Conservation (phyloP, 2,888 invertebrate genomes). For the Taenaris catops region DNA sequence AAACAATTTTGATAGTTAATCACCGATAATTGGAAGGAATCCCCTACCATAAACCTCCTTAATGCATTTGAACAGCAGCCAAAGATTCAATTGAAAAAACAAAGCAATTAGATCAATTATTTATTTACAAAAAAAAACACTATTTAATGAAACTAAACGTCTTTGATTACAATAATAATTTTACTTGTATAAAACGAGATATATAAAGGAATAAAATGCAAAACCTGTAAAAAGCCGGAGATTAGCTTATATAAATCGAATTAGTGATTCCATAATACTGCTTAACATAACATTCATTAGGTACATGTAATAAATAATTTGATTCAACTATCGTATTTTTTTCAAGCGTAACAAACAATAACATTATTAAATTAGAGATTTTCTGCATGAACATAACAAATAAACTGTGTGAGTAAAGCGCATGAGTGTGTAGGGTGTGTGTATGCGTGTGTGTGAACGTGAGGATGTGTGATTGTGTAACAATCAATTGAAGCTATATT, state of each 20-base stretch:
- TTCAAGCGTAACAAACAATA: no score
- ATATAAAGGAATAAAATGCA: constrained; percentile 6
- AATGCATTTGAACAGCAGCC: constrained; percentile 5
- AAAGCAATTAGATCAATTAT: constrained; percentile 3
- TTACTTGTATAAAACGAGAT: constrained; percentile 1
- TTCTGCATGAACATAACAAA: no score
- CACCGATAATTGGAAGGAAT: constrained; percentile 4
- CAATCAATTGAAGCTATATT: no score
- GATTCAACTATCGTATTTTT: no score
- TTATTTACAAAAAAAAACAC: constrained; percentile 1
- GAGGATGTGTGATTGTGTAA: no score
- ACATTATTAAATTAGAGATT: no score
- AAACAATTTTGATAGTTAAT: constrained; percentile 38
- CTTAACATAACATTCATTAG: constrained; percentile 6
- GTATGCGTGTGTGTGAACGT: no score
- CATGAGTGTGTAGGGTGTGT: no score
- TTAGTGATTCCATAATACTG: constrained; percentile 10
- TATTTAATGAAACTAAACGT: constrained; percentile 1
- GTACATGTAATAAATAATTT: constrained; percentile 1
- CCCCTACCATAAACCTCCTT: constrained; percentile 1
- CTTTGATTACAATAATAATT: constrained; percentile 4
- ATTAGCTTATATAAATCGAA: constrained; percentile 10
- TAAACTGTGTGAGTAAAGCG: no score
- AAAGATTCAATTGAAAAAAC: constrained; percentile 5
- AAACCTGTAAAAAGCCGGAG: constrained; percentile 11